Evolutionary conservation across 2,113 vertebrate genomes (phyloP).

Genomic region (Pseudolaguvia tuberculata): DNA sequence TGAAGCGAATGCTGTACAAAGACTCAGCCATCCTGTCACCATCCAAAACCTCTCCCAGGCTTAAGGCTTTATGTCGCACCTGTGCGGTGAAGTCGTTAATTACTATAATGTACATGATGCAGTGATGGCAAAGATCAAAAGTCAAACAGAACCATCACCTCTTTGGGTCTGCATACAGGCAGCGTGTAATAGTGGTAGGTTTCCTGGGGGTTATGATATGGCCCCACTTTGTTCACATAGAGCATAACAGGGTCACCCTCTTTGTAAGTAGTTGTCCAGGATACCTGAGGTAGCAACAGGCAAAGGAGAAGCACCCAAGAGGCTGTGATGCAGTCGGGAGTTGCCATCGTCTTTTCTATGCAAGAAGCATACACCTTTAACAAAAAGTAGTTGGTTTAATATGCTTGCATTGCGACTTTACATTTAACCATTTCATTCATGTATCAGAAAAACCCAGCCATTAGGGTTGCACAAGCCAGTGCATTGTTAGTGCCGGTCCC

Average conservation of each 20-base stretch:
- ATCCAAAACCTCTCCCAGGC: conserved; percentile 84
- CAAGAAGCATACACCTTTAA: background rate
- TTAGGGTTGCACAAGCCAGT: too few species aligned
- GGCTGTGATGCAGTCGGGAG: conserved; percentile 46
- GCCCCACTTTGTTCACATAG: conserved; percentile 91
- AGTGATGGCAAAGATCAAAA: background rate
- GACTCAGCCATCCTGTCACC: conserved; percentile 90
- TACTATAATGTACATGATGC: background rate
- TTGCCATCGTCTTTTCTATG: conserved; percentile 50
- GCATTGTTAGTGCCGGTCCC: too few species aligned
- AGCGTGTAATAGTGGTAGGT: conserved; percentile 90
- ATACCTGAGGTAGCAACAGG: conserved; percentile 51
- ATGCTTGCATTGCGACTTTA: too few species aligned
- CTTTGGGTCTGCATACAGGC: conserved; percentile 82
- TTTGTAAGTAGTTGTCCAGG: conserved; percentile 70
- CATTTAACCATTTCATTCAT: too few species aligned
- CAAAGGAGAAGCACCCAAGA: conserved; percentile 63
- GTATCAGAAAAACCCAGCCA: too few species aligned
- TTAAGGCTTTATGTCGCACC: conserved; percentile 85
- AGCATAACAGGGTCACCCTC: conserved; percentile 76
- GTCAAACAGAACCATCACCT: conserved; percentile 62
- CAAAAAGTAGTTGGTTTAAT: too few species aligned
- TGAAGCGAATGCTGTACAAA: conserved; percentile 79
- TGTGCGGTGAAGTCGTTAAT: conserved; percentile 27
- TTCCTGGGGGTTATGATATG: conserved; percentile 91